Evolutionary conservation across 2,888 invertebrate species (phyloP), one percentile per base, ranked within the genome.

Genomic region (Drosophila histrio): DNA sequence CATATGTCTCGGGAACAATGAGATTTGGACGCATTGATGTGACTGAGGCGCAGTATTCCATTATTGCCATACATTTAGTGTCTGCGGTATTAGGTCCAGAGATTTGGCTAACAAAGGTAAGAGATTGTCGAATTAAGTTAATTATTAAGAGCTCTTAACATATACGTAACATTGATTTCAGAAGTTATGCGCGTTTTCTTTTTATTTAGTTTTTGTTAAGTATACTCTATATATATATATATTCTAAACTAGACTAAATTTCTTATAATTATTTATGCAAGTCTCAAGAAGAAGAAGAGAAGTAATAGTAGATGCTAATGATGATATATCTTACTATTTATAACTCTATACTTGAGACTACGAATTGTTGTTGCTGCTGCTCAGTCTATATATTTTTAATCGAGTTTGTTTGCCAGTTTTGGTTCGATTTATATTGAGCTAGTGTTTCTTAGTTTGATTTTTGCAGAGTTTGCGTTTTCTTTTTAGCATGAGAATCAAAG

Each of bases 1-100:
- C 99, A 0, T 99, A 99, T 92, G 99, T 99, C 36, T 98, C 99
- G 70, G 99, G 98, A 44, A 97, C 97, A 22, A 93, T 98, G 80
- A 94, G 95, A 83, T 97, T 98, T 93, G 98, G 98, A 50, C 95
- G 94, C 92, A 93, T 99, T 80, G 99, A 99, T 93, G 99, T 99
- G 26, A 99, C 99, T 0, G 99, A 99, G 93, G 99, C 98, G 5
- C 99, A 99, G 92, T 96, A 97, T 92, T 95, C 96, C 49, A 97
- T 99, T 79, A 99, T 99, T 79, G 92, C 92, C 49, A 96, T 99
- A 82, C 97, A 99, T 89, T 89, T 98, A 60, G 92, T 97, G 67
- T 97, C 99, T 26, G 96, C 97, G 24, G 92, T 95, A 58, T 96
- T 98, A 90, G 99, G 99, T 8, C 94, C 97, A 15, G 93, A 94